Evolutionary conservation across 2,797 vertebrate genomes (phyloP).

Genomic region (Holocentrus rufus): DNA sequence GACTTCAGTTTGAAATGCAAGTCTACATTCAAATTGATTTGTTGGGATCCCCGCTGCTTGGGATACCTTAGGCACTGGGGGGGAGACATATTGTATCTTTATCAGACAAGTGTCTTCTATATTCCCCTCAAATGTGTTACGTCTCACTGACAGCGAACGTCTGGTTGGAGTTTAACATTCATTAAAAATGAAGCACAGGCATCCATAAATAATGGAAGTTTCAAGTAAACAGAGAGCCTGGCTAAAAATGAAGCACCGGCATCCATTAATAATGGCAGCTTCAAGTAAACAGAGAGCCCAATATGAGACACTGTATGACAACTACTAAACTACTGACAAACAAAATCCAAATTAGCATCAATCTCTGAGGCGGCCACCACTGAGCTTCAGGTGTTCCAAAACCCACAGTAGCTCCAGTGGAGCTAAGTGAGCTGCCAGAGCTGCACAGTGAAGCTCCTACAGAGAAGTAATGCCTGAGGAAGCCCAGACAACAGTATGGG

Average conservation of each 20-base stretch:
- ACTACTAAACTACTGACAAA: slow-evolving; percentile 82
- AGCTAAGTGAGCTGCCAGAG: slow-evolving; percentile 74
- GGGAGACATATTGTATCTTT: slow-evolving; percentile 58
- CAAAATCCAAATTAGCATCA: slow-evolving; percentile 81
- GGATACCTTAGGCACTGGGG: slow-evolving; percentile 50
- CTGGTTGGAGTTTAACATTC: slow-evolving; percentile 75
- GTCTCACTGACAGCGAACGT: slow-evolving; percentile 60
- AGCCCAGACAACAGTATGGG: slow-evolving; percentile 73
- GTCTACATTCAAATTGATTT: slow-evolving; percentile 71
- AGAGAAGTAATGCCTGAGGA: slow-evolving; percentile 73
- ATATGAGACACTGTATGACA: slow-evolving; percentile 70
- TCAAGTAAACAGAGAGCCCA: slow-evolving; percentile 61
- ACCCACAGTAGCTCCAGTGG: slow-evolving; percentile 69
- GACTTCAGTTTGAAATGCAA: slow-evolving; percentile 66
- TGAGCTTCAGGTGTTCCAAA: slow-evolving; percentile 78
- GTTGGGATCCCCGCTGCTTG: slow-evolving; percentile 62
- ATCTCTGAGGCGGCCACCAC: slow-evolving; percentile 71
- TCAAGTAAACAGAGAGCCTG: slow-evolving; percentile 67
- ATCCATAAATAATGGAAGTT: slow-evolving; percentile 80
- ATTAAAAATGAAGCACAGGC: slow-evolving; percentile 74
- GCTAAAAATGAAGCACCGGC: slow-evolving; percentile 73
- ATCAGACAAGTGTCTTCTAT: slow-evolving; percentile 55
- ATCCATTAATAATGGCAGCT: slow-evolving; percentile 78
- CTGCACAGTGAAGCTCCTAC: slow-evolving; percentile 64
- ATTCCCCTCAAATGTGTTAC: slow-evolving; percentile 59